Base-by-base conservation (phyloP, 2,888 invertebrate species). In the Chouioia cunea region DNA sequence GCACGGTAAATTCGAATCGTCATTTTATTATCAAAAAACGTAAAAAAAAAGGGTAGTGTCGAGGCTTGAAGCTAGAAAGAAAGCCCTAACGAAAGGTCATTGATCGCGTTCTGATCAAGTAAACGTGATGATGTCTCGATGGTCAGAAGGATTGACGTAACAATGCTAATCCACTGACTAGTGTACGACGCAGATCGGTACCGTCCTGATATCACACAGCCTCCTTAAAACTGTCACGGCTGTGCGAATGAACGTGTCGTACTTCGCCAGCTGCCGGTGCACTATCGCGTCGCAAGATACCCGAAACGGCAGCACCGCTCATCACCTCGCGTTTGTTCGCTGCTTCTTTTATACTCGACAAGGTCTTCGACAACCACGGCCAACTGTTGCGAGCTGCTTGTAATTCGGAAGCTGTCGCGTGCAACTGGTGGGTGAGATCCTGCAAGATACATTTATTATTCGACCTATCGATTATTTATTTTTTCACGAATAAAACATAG, bases 321-420 rank as follows among this genome's bases (percentile, higher is more conserved):
- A 86, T 77, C 68, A 74, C 79, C 60, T 83, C 87, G 73, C 82
- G 83, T 76, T 91, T 92, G 79, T 92, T 92, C 14, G 92, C 89
- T 4, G 90, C 92, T 79, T 92, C 92, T 86, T 92, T 92, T 79
- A 92, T 91, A 44, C 91, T 92, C 78, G 89, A 91, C 84, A 98
- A 89, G 0, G 97, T 97, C 86, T 97, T 97, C 75, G 96, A 95
- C 65, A 98, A 89, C 98, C 98, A 99, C 27, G 97, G 92, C 92
- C 97, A 97, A 22, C 90, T 90, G 80, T 91, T 91, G 76, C 91
- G 90, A 4, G 91, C 88, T 73, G 87, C 86, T 81, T 91, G 91
- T 75, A 94, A 87, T 85, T 97, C 97, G 67, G 92, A 90, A 58
- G 93, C 89, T 0, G 95, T 93, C 0, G 94, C 90, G 80, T 93